These are phyloP conservation scores for Acronicta aceris DNA, from an alignment of 2,888 invertebrate species.

Conservation along the genomic window DNA sequence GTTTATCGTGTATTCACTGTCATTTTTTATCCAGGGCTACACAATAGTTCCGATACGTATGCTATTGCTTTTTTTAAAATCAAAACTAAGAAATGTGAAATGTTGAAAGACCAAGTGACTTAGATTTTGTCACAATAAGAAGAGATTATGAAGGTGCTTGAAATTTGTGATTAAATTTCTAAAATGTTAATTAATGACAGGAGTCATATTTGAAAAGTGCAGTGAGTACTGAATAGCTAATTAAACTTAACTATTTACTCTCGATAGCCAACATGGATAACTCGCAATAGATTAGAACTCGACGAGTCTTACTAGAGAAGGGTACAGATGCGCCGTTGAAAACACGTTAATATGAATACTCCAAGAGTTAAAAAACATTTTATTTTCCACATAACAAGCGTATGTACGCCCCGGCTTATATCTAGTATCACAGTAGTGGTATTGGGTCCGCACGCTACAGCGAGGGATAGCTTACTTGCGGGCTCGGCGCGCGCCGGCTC, in stretches of 20 bases:
- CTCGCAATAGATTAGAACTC: conserved; percentile 9
- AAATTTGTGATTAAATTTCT: conserved; percentile 11
- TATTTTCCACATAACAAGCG: conserved; percentile 79
- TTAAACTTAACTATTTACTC: conserved; percentile 32
- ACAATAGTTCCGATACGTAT: conserved; percentile 1
- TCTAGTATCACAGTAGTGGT: conserved; percentile 75
- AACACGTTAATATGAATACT: conserved; percentile 84
- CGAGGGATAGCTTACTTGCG: conserved; percentile 86
- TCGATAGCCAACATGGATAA: conserved; percentile 46
- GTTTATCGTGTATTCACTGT: conserved; percentile 6
- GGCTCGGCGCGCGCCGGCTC: conserved; percentile 55
- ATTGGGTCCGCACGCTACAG: conserved; percentile 27
- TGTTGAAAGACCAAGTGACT: conserved; percentile 8
- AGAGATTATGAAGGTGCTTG: conserved; percentile 19
- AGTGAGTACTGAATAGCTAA: conserved; percentile 38
- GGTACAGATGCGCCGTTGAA: conserved; percentile 71
- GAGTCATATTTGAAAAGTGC: conserved; percentile 18
- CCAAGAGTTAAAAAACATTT: conserved; percentile 83
- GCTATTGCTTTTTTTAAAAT: background rate
- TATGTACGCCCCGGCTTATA: conserved; percentile 68
- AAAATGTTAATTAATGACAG: conserved; percentile 15
- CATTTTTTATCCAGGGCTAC: conserved; percentile 8
- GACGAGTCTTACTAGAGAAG: conserved; percentile 66
- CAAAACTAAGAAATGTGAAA: background rate
- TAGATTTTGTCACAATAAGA: conserved; percentile 7